Conservation (phyloP, 2,888 invertebrate genomes). For the Cephonodes hylas region DNA sequence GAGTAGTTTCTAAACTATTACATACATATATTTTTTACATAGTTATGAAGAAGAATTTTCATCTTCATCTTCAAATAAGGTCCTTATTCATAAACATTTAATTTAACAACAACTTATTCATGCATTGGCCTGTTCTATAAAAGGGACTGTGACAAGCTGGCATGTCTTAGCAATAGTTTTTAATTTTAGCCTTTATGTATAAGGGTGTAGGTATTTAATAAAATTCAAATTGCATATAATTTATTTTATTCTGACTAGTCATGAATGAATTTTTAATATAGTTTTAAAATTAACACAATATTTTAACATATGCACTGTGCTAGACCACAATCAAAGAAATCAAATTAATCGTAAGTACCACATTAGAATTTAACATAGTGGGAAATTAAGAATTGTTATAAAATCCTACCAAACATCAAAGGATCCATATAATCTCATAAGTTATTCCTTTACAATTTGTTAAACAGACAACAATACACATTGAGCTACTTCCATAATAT, state of each 20-base stretch:
- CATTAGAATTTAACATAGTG: not conserved
- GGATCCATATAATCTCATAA: not conserved
- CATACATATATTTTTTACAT: too few relatives aligned
- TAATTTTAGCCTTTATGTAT: too few relatives aligned
- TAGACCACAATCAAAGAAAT: not conserved
- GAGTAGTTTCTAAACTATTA: too few relatives aligned
- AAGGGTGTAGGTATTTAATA: slow-evolving; percentile 17
- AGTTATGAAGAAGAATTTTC: too few relatives aligned
- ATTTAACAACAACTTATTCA: too few relatives aligned
- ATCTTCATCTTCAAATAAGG: too few relatives aligned
- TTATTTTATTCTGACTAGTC: slow-evolving; percentile 66
- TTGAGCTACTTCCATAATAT: not conserved
- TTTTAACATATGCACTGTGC: not conserved
- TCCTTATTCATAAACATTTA: too few relatives aligned
- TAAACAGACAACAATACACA: not conserved
- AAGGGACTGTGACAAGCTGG: too few relatives aligned
- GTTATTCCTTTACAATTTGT: not conserved
- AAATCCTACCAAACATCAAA: not conserved
- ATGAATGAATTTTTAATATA: slow-evolving; percentile 46
- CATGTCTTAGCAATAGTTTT: too few relatives aligned
- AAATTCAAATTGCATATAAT: slow-evolving; percentile 28
- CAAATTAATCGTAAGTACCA: not conserved
- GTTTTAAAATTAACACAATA: not conserved
- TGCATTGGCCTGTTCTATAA: too few relatives aligned
- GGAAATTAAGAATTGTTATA: not conserved